phyloP scores from a whole-genome alignment of 2,113 vertebrate species.

The Pseudorectes ferrugineus region DNA sequence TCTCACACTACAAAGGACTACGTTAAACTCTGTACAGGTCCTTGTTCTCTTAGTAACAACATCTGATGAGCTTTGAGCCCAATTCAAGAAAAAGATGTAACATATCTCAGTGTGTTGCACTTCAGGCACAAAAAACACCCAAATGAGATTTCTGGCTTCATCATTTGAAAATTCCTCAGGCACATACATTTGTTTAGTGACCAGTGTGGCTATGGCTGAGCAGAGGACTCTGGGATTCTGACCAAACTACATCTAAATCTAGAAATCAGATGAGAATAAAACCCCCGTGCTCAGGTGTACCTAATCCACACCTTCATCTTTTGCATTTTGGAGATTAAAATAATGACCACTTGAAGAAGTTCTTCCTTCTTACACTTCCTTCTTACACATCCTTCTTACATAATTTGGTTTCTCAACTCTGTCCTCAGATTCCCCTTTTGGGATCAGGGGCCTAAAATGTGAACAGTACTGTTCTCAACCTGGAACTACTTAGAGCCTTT shows the following conservation, averaged over 20 bases:
- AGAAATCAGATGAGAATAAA: neutral
- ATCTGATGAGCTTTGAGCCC: neutral
- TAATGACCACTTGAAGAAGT: neutral
- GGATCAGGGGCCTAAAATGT: neutral
- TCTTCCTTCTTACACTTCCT: neutral
- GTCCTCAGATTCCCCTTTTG: neutral
- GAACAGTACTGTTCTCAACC: neutral
- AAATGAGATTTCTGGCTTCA: neutral
- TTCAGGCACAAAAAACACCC: neutral
- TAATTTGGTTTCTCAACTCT: neutral
- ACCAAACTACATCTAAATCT: neutral
- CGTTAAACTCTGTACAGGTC: accelerated
- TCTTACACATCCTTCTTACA: neutral
- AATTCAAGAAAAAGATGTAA: neutral
- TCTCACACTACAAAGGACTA: neutral
- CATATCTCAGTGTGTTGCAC: neutral
- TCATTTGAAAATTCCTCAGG: neutral
- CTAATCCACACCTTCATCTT: neutral
- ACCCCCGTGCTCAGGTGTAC: neutral
- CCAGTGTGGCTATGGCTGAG: neutral
- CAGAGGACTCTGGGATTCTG: neutral
- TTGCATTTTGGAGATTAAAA: neutral
- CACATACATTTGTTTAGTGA: neutral
- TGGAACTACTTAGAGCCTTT: neutral
- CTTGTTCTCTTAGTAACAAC: neutral